Evolutionary conservation across 53 echinoderm and acorn worm species (phyloP).

Genomic region (Luidia sarsii): DNA sequence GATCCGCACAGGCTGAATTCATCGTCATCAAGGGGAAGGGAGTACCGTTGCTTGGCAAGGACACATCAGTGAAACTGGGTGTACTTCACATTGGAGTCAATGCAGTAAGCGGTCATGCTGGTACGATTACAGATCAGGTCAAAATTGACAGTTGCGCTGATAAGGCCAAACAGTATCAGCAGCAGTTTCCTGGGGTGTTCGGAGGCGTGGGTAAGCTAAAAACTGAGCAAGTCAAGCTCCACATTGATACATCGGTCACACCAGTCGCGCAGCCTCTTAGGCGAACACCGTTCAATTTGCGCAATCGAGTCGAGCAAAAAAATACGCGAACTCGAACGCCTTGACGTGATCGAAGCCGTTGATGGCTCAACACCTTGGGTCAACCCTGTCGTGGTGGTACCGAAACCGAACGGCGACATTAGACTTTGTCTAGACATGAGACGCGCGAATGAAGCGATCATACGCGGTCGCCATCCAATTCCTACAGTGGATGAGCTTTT

Average conservation of each 20-base stretch:
- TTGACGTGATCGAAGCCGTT: constrained; percentile 61
- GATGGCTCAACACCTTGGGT: constrained; percentile 64
- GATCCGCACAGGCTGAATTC: background rate
- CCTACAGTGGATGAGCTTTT: constrained; percentile 72
- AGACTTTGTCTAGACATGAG: constrained; percentile 63
- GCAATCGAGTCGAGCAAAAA: constrained; percentile 19
- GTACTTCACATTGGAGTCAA: constrained; percentile 15
- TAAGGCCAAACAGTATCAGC: background rate
- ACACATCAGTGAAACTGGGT: constrained; percentile 15
- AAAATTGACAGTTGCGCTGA: background rate
- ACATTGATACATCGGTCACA: constrained; percentile 21
- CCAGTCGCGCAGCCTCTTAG: constrained; percentile 41
- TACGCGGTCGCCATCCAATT: constrained; percentile 56
- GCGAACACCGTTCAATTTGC: constrained; percentile 31
- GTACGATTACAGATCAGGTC: background rate
- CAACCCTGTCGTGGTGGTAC: constrained; percentile 61
- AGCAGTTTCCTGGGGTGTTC: constrained; percentile 14
- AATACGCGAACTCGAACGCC: constrained; percentile 48
- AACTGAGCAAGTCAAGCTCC: constrained; percentile 47
- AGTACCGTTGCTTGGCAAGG: constrained; percentile 31
- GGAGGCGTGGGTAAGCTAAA: constrained; percentile 49
- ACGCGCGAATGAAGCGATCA: constrained; percentile 71
- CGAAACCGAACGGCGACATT: constrained; percentile 57
- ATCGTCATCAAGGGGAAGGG: constrained; percentile 19
- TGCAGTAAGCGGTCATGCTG: background rate